Evolutionary conservation across 23 tunicate species (phyloP).

Genomic region (Ascidia mentula): DNA sequence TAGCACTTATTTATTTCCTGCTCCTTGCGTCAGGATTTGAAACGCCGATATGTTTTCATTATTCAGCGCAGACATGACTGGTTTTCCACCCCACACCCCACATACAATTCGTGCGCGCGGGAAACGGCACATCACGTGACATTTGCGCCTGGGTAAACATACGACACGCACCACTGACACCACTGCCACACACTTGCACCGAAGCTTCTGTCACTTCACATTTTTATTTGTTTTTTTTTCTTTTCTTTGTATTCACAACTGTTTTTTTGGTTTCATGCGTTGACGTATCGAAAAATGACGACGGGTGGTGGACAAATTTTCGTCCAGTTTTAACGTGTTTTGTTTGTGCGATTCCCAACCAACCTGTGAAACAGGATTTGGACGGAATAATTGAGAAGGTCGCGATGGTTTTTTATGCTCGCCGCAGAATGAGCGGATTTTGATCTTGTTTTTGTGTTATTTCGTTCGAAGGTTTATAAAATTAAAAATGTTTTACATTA

Average conservation of each 20-base stretch:
- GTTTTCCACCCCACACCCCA: too few species aligned
- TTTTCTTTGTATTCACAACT: background rate
- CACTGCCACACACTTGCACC: constrained; percentile 6
- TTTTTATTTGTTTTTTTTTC: background rate
- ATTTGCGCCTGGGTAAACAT: background rate
- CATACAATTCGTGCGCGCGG: too few species aligned
- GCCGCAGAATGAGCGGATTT: background rate
- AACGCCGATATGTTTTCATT: too few species aligned
- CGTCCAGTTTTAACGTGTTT: too few species aligned
- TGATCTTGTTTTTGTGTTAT: background rate
- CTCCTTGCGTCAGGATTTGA: too few species aligned
- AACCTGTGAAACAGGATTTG: too few species aligned
- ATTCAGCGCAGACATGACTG: too few species aligned
- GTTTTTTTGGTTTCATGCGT: background rate
- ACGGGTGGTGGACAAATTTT: background rate
- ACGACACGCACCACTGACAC: background rate
- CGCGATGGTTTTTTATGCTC: too few species aligned
- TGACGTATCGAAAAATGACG: background rate
- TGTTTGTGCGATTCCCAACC: too few species aligned
- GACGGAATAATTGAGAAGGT: too few species aligned
- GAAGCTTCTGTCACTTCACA: background rate
- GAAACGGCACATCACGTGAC: too few species aligned
- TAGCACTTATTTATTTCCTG: background rate
- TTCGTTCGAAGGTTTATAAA: background rate
- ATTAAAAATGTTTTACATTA: constrained; percentile 1